These are phyloP conservation scores for Drosophila seclusa DNA, from an alignment of 2,888 invertebrate species.

Conservation along the genomic window DNA sequence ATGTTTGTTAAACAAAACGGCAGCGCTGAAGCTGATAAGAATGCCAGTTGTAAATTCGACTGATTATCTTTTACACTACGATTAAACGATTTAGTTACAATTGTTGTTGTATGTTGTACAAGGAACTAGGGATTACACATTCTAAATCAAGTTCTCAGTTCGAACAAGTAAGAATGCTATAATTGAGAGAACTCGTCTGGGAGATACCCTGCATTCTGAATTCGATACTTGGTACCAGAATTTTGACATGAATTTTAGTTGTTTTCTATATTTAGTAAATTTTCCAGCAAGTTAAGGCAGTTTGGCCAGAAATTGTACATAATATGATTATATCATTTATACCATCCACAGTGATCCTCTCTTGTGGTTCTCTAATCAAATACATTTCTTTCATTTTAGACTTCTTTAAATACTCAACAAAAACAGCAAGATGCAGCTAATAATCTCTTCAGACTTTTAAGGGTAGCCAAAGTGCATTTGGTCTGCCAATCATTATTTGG, in stretches of 20 bases:
- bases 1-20: conserved; percentile 4
- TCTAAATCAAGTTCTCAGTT: conserved; percentile 31
- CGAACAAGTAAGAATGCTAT: background rate
- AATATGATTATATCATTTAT: too few relatives aligned
- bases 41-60: conserved; percentile 45
- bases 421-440: too few relatives aligned
- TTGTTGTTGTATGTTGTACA: background rate
- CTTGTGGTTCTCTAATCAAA: background rate
- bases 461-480: background rate
- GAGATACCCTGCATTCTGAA: background rate
- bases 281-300: background rate
- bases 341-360: background rate
- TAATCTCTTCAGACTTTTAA: background rate
- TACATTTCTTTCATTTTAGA: background rate
- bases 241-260: background rate
- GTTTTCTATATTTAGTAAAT: background rate
- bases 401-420: background rate
- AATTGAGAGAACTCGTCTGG: background rate
- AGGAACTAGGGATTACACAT: conserved; percentile 20
- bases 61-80: conserved; percentile 50
- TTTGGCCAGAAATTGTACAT: background rate
- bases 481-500: conserved; percentile 27
- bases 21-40: conserved; percentile 31
- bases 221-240: background rate
- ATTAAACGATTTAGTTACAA: conserved; percentile 65